Evolutionary conservation across 2,113 vertebrate species (phyloP).

Genomic region (Sceloporus tristichus): DNA sequence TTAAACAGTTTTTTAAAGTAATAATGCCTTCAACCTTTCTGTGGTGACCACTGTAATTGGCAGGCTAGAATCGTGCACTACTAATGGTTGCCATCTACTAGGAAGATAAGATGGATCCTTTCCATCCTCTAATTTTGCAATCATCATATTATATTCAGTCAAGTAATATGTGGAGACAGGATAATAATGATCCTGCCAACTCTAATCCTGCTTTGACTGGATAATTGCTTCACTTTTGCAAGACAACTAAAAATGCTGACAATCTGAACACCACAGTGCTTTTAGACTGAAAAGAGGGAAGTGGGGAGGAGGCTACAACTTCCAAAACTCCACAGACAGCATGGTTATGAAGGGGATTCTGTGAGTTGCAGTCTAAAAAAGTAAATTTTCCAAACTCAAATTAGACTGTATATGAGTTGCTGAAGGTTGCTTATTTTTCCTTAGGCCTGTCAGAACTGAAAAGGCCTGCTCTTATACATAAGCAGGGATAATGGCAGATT

Average conservation of each 20-base stretch:
- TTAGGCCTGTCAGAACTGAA: neutral
- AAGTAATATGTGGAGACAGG: neutral
- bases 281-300: neutral
- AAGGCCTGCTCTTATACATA: neutral
- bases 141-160: neutral
- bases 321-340: no score
- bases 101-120: constrained; percentile 11
- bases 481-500: no score
- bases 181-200: constrained; percentile 9
- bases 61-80: neutral
- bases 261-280: neutral
- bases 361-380: no score
- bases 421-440: neutral
- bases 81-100: neutral
- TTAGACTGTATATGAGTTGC: neutral
- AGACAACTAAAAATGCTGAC: neutral
- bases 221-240: constrained; percentile 7
- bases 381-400: neutral
- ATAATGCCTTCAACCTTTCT: neutral
- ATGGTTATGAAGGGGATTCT: no score
- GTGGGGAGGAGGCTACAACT: neutral
- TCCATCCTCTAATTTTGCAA: neutral
- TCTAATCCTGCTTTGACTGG: neutral
- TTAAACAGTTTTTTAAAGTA: neutral
- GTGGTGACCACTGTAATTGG: neutral